These are phyloP conservation scores for Troglohyphantes excavatus DNA, from an alignment of 2,888 invertebrate species.

Conservation along the genomic window DNA sequence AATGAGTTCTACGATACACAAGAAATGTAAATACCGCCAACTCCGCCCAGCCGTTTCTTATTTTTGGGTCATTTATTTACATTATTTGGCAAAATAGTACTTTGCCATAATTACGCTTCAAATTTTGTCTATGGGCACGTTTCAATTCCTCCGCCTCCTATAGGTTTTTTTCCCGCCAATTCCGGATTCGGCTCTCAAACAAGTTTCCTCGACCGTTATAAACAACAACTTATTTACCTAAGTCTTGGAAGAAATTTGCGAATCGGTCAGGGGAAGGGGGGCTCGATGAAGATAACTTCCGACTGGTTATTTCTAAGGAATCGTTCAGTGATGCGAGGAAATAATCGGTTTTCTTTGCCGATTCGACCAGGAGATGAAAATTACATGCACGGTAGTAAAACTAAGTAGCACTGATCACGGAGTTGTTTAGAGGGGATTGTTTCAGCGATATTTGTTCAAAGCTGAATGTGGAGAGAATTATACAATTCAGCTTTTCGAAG, in stretches of 20 bases:
- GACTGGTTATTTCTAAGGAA: slow-evolving; percentile 3
- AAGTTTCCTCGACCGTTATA: background rate
- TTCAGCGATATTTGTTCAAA: background rate
- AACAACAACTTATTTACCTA: too few species aligned
- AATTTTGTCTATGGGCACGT: background rate
- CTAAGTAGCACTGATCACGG: slow-evolving; percentile 14
- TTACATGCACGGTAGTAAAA: background rate
- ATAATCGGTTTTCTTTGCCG: background rate
- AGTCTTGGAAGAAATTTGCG: too few species aligned
- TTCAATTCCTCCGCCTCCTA: background rate
- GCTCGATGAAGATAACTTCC: background rate
- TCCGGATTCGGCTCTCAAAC: background rate
- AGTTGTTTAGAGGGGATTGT: slow-evolving; percentile 3
- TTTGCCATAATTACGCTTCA: background rate
- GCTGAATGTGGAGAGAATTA: background rate
- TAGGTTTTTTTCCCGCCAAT: background rate
- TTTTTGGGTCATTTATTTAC: background rate
- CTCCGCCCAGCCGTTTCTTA: background rate
- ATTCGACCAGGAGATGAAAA: background rate
- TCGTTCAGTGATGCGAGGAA: slow-evolving; percentile 3
- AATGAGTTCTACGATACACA: background rate
- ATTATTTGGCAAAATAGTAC: background rate
- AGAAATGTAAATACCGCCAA: background rate
- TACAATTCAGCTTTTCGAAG: background rate
- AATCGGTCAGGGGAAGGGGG: too few species aligned